phyloP scores from a whole-genome alignment of 2,797 vertebrate genomes.

The Melanotaenia parkinsoni region DNA sequence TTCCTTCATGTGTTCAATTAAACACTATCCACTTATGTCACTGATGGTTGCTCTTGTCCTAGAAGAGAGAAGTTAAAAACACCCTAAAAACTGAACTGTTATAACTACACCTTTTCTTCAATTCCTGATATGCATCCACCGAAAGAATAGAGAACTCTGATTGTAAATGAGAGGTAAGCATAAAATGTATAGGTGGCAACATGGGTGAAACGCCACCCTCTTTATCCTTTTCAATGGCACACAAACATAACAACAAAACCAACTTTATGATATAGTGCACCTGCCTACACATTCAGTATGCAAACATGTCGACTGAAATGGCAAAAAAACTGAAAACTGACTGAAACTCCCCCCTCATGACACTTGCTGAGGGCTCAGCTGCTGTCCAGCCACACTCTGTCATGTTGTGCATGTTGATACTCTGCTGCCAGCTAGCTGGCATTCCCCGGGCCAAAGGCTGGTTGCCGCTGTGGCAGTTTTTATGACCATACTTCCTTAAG shows the following conservation, averaged over 20 bases:
- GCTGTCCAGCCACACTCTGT: slow-evolving; percentile 19
- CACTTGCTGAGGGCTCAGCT: slow-evolving; percentile 23
- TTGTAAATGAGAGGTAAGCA: not conserved
- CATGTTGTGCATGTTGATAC: slow-evolving; percentile 42
- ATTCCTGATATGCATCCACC: not conserved
- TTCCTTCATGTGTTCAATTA: not conserved
- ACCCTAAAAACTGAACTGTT: too few species aligned
- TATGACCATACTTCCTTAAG: not conserved
- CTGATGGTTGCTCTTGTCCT: not conserved
- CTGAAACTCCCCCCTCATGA: not conserved
- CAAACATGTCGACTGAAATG: not conserved
- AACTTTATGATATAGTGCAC: not conserved
- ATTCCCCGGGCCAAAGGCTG: slow-evolving; percentile 14
- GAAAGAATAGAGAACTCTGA: not conserved
- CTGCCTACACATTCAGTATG: not conserved
- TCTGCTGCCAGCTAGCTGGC: slow-evolving; percentile 16
- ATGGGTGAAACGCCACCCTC: not conserved
- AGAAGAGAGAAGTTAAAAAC: not conserved
- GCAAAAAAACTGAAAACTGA: not conserved
- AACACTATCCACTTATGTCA: not conserved
- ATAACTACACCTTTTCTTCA: not conserved
- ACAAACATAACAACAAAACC: not conserved
- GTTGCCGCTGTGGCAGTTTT: slow-evolving; percentile 17
- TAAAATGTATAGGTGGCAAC: not conserved
- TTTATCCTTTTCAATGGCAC: not conserved